Evolutionary conservation across 1,140 invertebrate species (phyloP), one percentile per base, ranked within the genome.

Genomic region (Tetramorium alpestre): DNA sequence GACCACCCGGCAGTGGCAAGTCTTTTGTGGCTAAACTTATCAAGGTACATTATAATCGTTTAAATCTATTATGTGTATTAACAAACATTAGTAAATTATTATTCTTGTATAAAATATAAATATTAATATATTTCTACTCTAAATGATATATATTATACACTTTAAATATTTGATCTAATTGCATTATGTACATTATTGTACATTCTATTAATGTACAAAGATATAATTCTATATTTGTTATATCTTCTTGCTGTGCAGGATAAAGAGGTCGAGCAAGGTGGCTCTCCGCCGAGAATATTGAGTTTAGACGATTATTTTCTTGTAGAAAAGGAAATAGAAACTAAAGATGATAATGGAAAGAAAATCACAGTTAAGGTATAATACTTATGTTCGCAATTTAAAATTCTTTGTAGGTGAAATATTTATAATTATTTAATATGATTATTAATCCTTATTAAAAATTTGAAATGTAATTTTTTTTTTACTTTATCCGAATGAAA

Each of bases 241-340:
- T 38, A 47, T 7, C 60, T 65, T 65, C 0, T 22, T 56, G n/a
- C 8, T 65, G 49, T 78, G 13, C 11, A 98, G 97, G 97, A 98
- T 87, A 97, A 97, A 92, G 97, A 98, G 94, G 95, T 97, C 13
- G 96, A 97, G 88, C 96, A 97, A 94, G 97, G 97, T 65, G 97
- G 97, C 3, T 97, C 97, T 85, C 98, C 97, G 60, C 97, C 98
- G 3, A 96, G 99, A 88, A 99, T 99, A 91, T 96, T 99, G 75
- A 98, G 98, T 87, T 96, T 99, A 60, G 99, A 99, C 95, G 99
- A 99, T 96, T 99, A 99, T 94, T 99, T 99, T 92, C 97, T 99
- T 95, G 97, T 98, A 64, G 99, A 99, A 96, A 97, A 97, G 70
- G 98, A 99, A 94, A 97, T 97, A 90, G 96, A 97, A 92, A 96